Evolutionary conservation across 2,888 invertebrate species (phyloP).

Genomic region (Parthenolecanium corni): DNA sequence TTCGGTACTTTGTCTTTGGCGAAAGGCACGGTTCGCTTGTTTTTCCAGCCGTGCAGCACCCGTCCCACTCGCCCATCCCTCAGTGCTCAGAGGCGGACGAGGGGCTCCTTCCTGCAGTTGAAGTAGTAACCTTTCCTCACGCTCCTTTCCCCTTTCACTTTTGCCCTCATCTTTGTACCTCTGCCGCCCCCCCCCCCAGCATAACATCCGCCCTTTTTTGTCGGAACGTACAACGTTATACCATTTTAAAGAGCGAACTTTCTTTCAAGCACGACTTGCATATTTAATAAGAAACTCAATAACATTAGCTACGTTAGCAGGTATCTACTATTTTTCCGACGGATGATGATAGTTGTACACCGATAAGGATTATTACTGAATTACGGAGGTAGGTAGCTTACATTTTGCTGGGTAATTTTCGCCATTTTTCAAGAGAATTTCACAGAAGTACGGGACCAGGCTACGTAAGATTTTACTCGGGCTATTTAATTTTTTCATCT

Average conservation of each 20-base stretch:
- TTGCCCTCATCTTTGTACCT: too few species aligned
- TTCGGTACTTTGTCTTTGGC: conserved; percentile 27
- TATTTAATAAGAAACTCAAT: conserved; percentile 27
- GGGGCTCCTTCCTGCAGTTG: conserved; percentile 26
- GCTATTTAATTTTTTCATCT: too few species aligned
- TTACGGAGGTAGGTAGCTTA: background rate
- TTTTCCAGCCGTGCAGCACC: conserved; percentile 13
- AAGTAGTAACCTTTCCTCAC: conserved; percentile 3
- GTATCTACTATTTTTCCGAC: too few species aligned
- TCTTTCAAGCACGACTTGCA: conserved; percentile 28
- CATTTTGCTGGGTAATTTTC: too few species aligned
- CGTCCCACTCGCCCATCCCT: background rate
- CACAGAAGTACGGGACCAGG: too few species aligned
- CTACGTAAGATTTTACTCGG: too few species aligned
- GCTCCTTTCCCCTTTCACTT: too few species aligned
- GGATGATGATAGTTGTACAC: conserved; percentile 1
- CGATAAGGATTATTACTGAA: conserved; percentile 22
- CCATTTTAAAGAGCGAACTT: conserved; percentile 24
- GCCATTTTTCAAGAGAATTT: too few species aligned
- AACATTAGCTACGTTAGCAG: conserved; percentile 12
- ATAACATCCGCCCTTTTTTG: conserved; percentile 26
- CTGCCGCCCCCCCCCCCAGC: conserved; percentile 1
- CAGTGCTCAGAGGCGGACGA: background rate
- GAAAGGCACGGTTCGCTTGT: conserved; percentile 26
- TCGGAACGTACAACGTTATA: conserved; percentile 8